Percentiles rank a stretch among this genome's conserved stretches.
Evolutionary conservation across 2,113 vertebrate genomes (phyloP).

Genomic region (Oxyruncus cristatus): DNA sequence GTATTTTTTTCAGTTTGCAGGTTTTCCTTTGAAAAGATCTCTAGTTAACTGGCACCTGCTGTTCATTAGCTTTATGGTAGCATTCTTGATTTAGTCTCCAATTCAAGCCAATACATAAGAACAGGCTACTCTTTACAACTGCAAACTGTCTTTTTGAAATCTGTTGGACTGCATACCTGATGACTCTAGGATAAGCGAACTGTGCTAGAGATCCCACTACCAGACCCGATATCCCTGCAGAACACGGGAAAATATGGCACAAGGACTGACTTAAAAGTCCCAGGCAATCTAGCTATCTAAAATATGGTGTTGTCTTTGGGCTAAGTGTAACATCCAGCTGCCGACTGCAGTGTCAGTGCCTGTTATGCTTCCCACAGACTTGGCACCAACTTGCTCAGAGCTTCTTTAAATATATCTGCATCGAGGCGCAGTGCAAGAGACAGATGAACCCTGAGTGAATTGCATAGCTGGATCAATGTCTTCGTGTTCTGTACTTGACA

Average conservation of each 20-base stretch:
- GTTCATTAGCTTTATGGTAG: background rate
- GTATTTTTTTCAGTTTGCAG: background rate
- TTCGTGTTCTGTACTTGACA: background rate
- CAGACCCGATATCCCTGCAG: background rate
- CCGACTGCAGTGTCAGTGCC: background rate
- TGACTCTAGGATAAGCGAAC: background rate
- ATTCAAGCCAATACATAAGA: background rate
- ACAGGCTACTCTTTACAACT: background rate
- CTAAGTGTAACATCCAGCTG: background rate
- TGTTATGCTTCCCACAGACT: background rate
- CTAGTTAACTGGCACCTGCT: background rate
- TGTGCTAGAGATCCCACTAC: rapidly evolving
- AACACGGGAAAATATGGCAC: background rate
- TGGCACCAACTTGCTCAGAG: background rate
- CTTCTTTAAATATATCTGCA: background rate
- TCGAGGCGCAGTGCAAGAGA: background rate
- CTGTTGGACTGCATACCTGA: background rate
- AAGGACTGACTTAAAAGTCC: background rate
- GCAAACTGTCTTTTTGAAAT: background rate
- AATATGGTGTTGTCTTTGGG: background rate
- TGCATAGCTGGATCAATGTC: background rate
- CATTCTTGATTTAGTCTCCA: background rate
- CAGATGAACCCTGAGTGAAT: background rate
- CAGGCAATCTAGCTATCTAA: background rate
- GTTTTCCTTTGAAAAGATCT: background rate